Evolutionary conservation across 2,888 invertebrate species (phyloP), one percentile per base, ranked within the genome.

Genomic region (Syrphus vitripennis): DNA sequence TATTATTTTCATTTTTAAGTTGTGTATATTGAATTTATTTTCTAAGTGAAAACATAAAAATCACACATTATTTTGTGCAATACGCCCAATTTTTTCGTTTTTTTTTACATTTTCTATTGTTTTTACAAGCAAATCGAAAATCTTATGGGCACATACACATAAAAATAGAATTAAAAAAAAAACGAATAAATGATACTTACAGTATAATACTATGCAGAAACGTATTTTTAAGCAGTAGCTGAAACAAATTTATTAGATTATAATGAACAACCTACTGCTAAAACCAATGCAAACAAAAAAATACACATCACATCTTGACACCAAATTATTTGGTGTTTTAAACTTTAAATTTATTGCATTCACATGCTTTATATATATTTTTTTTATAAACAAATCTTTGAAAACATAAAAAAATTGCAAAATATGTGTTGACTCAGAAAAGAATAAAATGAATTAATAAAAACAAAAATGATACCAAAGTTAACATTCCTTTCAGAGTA

Each of bases 401-500:
- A 45, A 19, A 14, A 37, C 14, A 21, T 48, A 42, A 7, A 37
- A 31, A 69, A 69, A 53, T n/a, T 40, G 29, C 40, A 67, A 63
- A 63, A 57, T 57, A 29, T 42, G 53, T 50, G 24, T 69, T 37
- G 53, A 70, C 37, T 79, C 53, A 65, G 48, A 69, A 40, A 61
- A 29, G 50, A 71, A 59, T 57, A 34, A 40, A 75, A 71, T 31
- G 26, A 80, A 40, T 65, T 26, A 76, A 19, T 45, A 21, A 75
- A 53, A 86, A 55, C 71, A 76, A 71, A 87, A 87, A 87, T 87
- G 83, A 87, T 87, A 87, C 87, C 87, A 87, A 87, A 87, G 87
- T 83, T 86, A 87, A 87, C 87, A 87, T 87, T 87, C 87, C 87
- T 87, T 87, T 87, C 82, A 79, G 75, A 82, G 63, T 74, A 82